phyloP scores from a whole-genome alignment of 2,113 vertebrate species.

The Todiramphus chloris region DNA sequence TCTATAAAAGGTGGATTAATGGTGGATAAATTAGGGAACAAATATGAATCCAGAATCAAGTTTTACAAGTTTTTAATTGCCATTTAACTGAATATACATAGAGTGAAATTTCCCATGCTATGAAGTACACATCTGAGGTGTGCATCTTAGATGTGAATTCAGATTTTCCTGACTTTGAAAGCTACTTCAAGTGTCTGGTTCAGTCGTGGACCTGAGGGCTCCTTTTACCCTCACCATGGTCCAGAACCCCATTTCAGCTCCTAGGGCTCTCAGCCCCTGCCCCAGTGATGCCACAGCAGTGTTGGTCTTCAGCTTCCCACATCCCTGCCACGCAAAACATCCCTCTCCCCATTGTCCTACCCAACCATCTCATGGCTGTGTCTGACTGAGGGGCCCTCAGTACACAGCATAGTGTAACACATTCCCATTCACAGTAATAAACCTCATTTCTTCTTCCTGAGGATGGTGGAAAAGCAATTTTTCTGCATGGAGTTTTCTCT shows the following conservation, averaged over 20 bases:
- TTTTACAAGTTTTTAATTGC: neutral
- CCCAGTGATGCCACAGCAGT: neutral
- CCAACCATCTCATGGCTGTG: too few relatives aligned
- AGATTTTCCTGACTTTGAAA: neutral
- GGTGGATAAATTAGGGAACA: neutral
- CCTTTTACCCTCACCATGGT: neutral
- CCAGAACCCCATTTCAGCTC: neutral
- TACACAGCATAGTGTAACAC: fast-evolving
- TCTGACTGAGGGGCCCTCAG: neutral
- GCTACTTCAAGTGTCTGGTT: neutral
- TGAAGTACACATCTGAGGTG: neutral
- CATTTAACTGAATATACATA: neutral
- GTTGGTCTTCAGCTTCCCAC: neutral
- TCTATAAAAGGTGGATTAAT: neutral
- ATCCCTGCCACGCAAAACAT: too few relatives aligned
- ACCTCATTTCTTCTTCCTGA: neutral
- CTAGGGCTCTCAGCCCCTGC: neutral
- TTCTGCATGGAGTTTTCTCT: neutral
- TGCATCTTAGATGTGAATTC: neutral
- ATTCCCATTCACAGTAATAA: neutral
- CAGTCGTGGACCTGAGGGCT: neutral
- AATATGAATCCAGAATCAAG: neutral
- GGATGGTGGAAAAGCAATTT: neutral
- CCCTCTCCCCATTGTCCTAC: neutral
- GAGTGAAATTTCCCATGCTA: neutral